Evolutionary conservation across 2,113 vertebrate species (phyloP).

Genomic region (Barnardius zonarius): DNA sequence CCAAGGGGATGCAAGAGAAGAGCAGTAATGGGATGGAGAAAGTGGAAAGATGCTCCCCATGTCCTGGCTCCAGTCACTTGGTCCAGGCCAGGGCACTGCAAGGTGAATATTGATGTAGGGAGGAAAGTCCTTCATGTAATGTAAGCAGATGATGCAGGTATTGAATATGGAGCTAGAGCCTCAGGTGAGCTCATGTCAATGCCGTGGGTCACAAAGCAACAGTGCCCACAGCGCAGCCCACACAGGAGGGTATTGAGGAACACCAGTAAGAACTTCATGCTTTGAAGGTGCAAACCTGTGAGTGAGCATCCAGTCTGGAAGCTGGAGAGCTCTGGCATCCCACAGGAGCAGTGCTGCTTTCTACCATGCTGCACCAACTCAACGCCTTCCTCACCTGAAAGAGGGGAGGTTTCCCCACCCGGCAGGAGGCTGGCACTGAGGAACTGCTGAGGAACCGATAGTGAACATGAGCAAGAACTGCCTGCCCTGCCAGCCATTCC

Average conservation of each 20-base stretch:
- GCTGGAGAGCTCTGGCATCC: neutral
- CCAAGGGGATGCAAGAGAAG: neutral
- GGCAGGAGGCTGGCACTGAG: neutral
- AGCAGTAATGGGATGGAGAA: neutral
- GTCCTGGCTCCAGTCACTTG: neutral
- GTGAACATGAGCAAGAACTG: rapidly evolving
- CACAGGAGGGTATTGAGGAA: neutral
- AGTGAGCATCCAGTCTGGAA: neutral
- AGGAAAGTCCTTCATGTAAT: neutral
- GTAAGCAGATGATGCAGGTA: neutral
- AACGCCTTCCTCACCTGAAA: neutral
- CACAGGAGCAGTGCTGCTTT: rapidly evolving
- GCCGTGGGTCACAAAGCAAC: neutral
- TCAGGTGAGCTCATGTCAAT: neutral
- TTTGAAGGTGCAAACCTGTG: neutral
- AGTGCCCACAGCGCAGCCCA: rapidly evolving
- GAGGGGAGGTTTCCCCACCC: neutral
- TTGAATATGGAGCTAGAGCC: neutral
- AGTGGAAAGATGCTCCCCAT: neutral
- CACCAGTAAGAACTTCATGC: neutral
- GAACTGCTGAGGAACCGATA: neutral
- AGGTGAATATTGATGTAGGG: neutral
- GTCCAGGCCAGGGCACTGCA: neutral
- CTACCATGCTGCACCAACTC: neutral
- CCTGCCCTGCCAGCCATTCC: neutral